Percentiles rank a stretch among this genome's conserved stretches.
Conservation (phyloP, 2,113 vertebrate species). For the human (Homo sapiens) region DNA sequence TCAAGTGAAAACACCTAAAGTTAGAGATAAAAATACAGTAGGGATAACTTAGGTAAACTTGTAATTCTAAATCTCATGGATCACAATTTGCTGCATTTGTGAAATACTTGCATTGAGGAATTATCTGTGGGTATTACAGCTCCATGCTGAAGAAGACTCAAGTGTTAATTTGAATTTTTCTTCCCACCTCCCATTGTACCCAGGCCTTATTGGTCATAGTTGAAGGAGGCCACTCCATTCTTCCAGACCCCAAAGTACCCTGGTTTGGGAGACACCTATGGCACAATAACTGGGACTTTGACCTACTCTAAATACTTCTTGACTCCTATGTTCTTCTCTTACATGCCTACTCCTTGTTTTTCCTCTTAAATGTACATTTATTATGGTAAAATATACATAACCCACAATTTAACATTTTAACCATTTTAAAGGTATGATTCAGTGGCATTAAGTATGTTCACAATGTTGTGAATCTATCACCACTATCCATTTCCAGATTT, state of each 20-base stretch:
- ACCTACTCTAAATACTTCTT: background rate
- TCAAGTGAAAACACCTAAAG: background rate
- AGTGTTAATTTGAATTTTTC: background rate
- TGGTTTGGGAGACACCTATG: background rate
- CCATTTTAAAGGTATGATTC: background rate
- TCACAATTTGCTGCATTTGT: background rate
- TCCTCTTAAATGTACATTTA: background rate
- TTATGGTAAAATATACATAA: background rate
- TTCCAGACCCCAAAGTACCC: background rate
- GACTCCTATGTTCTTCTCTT: background rate
- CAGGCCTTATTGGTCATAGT: background rate
- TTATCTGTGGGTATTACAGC: background rate
- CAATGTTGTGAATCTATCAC: no score
- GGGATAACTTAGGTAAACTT: background rate
- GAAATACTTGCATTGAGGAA: background rate
- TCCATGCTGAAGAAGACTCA: background rate
- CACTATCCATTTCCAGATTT: background rate
- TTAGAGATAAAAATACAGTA: background rate
- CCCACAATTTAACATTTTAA: background rate
- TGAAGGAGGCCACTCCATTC: background rate
- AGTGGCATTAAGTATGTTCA: background rate
- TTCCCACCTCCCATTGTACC: rapidly evolving
- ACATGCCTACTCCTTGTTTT: background rate
- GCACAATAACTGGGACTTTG: background rate
- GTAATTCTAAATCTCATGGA: background rate